These are phyloP conservation scores for Eugnorisma glareosa DNA, from an alignment of 2,888 invertebrate genomes.

Conservation along the genomic window DNA sequence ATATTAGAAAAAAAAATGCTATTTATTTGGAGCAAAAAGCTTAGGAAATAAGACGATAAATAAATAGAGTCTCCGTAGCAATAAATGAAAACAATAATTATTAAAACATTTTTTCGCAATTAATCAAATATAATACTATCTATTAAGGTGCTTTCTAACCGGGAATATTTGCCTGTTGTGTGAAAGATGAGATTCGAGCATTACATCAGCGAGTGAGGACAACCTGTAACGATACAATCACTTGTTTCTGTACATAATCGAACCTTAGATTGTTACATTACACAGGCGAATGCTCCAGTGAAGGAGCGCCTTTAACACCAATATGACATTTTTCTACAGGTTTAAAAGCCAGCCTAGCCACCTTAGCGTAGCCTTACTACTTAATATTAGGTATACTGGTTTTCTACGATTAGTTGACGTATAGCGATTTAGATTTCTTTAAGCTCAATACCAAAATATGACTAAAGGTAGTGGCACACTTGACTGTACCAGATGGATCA, in stretches of 20 bases:
- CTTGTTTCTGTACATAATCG: not conserved
- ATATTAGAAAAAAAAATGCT: not conserved
- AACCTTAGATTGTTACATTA: not conserved
- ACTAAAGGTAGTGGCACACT: slow-evolving; percentile 27
- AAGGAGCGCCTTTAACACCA: not conserved
- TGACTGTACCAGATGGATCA: not conserved
- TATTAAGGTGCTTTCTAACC: not conserved
- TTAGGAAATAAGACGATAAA: slow-evolving; percentile 4
- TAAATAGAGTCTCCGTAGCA: not conserved
- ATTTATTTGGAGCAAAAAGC: slow-evolving; percentile 3
- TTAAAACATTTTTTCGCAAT: not conserved
- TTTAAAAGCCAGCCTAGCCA: too few species aligned
- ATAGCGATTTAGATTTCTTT: slow-evolving; percentile 43
- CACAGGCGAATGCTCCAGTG: not conserved
- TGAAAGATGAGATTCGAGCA: not conserved
- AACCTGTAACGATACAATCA: not conserved
- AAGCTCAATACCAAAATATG: slow-evolving; percentile 59
- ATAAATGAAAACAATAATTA: not conserved
- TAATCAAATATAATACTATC: slow-evolving; percentile 19
- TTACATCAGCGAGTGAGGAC: not conserved
- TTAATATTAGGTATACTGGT: slow-evolving; percentile 41
- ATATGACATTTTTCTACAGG: slow-evolving; percentile 37
- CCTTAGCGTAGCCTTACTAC: too few species aligned
- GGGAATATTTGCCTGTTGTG: not conserved
- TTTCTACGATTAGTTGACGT: slow-evolving; percentile 36